Evolutionary conservation across 2,888 invertebrate genomes (phyloP).

Genomic region (Drosophila neonasuta): DNA sequence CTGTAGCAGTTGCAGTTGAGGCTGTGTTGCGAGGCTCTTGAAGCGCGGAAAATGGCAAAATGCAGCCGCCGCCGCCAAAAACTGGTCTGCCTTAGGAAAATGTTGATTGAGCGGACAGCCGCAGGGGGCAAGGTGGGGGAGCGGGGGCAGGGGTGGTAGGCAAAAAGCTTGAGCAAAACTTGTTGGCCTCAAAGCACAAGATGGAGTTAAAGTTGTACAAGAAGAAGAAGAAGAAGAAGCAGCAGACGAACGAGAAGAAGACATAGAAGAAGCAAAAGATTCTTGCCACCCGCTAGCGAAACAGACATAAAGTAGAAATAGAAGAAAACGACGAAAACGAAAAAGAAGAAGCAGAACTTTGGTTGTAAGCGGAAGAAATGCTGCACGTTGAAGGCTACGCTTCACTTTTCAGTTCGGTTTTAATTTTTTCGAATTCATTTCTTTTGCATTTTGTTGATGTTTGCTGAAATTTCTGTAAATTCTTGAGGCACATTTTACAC

Average conservation of each 20-base stretch:
- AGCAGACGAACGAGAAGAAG: constrained; percentile 11
- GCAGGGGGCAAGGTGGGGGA: neutral
- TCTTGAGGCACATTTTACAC: constrained; percentile 67
- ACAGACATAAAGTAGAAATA: constrained; percentile 18
- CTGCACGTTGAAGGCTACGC: constrained; percentile 44
- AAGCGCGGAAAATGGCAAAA: constrained; percentile 75
- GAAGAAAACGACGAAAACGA: constrained; percentile 4
- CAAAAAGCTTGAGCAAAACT: constrained; percentile 59
- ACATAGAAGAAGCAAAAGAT: constrained; percentile 21
- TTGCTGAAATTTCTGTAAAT: constrained; percentile 66
- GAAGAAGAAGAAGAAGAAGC: constrained; percentile 22
- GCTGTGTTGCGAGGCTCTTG: constrained; percentile 33
- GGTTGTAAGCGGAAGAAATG: constrained; percentile 60
- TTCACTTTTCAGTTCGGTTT: constrained; percentile 19
- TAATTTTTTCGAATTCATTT: neutral
- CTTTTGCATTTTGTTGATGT: constrained; percentile 58
- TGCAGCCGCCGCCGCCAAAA: constrained; percentile 63
- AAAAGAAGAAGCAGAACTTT: constrained; percentile 19
- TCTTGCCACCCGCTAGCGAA: constrained; percentile 46
- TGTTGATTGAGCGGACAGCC: constrained; percentile 39
- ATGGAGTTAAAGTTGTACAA: constrained; percentile 50
- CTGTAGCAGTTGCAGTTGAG: constrained; percentile 1
- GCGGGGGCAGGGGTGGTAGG: constrained; percentile 16
- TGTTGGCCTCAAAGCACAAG: constrained; percentile 67
- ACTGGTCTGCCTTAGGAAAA: constrained; percentile 70